These are phyloP conservation scores for Actias luna DNA, from an alignment of 2,888 invertebrate species.

Conservation along the genomic window DNA sequence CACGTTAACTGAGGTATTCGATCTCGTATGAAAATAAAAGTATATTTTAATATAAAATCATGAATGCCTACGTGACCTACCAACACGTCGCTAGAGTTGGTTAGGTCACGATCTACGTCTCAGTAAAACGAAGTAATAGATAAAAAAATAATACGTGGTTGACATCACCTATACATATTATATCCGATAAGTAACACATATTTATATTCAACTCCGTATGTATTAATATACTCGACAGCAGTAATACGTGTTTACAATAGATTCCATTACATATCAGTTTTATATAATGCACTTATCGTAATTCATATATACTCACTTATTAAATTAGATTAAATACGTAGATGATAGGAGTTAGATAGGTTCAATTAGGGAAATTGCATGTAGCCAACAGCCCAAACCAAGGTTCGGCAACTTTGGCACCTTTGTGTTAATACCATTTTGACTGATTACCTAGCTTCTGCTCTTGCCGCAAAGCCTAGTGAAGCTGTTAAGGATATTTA, in stretches of 20 bases:
- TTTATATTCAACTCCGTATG: background rate
- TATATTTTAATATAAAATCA: slow-evolving; percentile 24
- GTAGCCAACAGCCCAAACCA: too few relatives aligned
- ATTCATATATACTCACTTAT: background rate
- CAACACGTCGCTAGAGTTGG: slow-evolving; percentile 45
- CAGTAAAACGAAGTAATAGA: slow-evolving; percentile 27
- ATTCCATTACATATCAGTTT: too few relatives aligned
- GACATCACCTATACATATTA: slow-evolving; percentile 13
- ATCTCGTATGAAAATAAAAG: slow-evolving; percentile 8
- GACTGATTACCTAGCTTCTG: too few relatives aligned
- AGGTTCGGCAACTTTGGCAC: too few relatives aligned
- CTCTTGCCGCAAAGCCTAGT: too few relatives aligned
- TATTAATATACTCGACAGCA: background rate
- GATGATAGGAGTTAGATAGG: too few relatives aligned
- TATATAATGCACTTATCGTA: background rate
- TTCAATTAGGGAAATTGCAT: too few relatives aligned
- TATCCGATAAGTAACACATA: slow-evolving; percentile 11
- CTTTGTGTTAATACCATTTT: too few relatives aligned
- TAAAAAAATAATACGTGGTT: slow-evolving; percentile 24
- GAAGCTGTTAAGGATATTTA: too few relatives aligned
- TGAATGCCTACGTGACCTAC: slow-evolving; percentile 70
- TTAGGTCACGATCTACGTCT: slow-evolving; percentile 32
- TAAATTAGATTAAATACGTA: background rate
- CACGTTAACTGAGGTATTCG: background rate
- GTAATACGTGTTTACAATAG: too few relatives aligned